Evolutionary conservation across 2,113 vertebrate genomes (phyloP), one percentile per base, ranked within the genome.

Genomic region (Furnarius figulus): DNA sequence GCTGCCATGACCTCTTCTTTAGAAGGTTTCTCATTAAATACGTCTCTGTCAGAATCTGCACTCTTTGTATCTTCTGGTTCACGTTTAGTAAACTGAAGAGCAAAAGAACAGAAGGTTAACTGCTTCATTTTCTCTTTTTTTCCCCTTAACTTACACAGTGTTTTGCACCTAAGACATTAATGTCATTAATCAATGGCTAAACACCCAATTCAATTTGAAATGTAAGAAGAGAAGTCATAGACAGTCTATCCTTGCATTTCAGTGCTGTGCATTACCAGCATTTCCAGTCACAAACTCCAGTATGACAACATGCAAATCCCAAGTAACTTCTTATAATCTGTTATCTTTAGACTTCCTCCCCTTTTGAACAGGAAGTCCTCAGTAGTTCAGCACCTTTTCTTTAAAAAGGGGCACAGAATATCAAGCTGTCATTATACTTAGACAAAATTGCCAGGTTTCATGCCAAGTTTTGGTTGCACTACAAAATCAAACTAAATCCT

Each of bases 1-100:
- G 99, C 99, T n/a, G 99, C 99, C 99, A 99, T 99, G 72, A 99
- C 99, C 96, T 99, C 99, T 95, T 99, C 99, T 97, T 99, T 99
- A 47, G 99, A 99, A 14, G 99, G 99, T 75, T 99, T 99, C 97
- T 99, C 99, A 83, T 99, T 99, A 76, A 99, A 99, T 80, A 99
- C 98, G 96, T 99, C 99, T 96, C 99, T 97, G 98, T 99, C 99
- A 16, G 99, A 99, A 90, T 99, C 99, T 2, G 99, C 99, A 53
- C 99, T 99, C 98, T 99, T 99, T 0, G 99, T 99, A 82, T 99
- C 99, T 97, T 99, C 99, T 35, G 99, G 99, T 94, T 99, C 99
- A 91, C 99, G 98, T 96, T 99, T 99, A 24, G 99, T 98, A 97
- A 99, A 99, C 99, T 99, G 65, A 24, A 95, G 62, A 80, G 96